A percentile compares a stretch with the other conserved stretches of the same genome.
These are phyloP conservation scores for Enteromius unitaeniatus DNA, from an alignment of 2,797 vertebrate genomes.

Conservation along the genomic window DNA sequence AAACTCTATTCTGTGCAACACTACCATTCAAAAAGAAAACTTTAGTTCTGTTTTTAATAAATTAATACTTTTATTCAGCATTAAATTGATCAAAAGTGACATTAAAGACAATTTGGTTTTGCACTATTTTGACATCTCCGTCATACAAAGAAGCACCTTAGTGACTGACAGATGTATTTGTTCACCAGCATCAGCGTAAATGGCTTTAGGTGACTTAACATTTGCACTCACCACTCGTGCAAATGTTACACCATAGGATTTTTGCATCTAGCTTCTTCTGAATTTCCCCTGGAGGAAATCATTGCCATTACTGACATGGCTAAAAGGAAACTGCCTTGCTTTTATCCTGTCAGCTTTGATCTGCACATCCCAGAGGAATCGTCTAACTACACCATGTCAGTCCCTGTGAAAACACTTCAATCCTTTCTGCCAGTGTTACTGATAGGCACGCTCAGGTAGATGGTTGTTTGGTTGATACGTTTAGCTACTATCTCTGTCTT, in stretches of 20 bases:
- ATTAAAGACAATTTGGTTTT: neutral
- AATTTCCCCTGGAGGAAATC: conserved; percentile 51
- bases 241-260: conserved; percentile 31
- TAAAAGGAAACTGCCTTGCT: conserved; percentile 21
- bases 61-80: neutral
- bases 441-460: conserved; percentile 19
- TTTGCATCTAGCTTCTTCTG: conserved; percentile 13
- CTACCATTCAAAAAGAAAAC: neutral
- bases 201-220: conserved; percentile 22
- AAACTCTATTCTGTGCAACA: neutral
- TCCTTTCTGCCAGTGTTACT: conserved; percentile 19
- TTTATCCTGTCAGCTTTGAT: conserved; percentile 53
- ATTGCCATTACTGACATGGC: conserved; percentile 27
- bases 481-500: neutral
- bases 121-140: neutral
- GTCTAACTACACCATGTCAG: conserved; percentile 42
- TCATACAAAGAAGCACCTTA: conserved; percentile 1
- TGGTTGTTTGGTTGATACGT: conserved; percentile 12
- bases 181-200: conserved; percentile 6
- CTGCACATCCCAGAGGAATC: conserved; percentile 44
- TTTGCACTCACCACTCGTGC: conserved; percentile 1
- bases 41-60: neutral
- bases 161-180: neutral
- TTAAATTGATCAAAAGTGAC: neutral
- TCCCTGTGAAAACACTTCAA: conserved; percentile 48